phyloP scores from a whole-genome alignment of 2,113 vertebrate species.

The Canis aureus region DNA sequence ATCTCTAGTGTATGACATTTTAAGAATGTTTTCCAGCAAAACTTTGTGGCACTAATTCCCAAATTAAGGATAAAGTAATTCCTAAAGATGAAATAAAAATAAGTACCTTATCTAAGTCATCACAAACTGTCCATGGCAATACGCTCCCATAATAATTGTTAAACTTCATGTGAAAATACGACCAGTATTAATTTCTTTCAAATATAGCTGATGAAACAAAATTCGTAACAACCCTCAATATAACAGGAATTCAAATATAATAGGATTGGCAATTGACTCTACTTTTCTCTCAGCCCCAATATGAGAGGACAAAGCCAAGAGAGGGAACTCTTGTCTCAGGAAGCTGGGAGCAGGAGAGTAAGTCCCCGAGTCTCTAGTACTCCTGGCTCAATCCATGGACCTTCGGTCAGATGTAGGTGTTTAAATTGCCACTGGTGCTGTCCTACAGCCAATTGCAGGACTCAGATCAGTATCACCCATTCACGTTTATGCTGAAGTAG shows the following conservation, averaged over 20 bases:
- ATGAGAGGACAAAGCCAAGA: not conserved
- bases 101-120: not conserved
- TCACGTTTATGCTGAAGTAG: not conserved
- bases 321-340: not conserved
- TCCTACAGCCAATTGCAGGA: not conserved
- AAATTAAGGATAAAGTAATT: conserved; percentile 24
- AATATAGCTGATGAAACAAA: conserved; percentile 45
- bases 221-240: not conserved
- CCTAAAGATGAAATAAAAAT: not conserved
- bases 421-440: not conserved
- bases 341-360: not conserved
- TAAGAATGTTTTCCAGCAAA: conserved; percentile 11
- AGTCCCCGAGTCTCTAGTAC: not conserved
- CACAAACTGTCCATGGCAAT: not conserved
- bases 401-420: not conserved
- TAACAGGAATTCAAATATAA: not conserved
- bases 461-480: not conserved
- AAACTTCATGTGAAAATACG: not conserved
- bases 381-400: not conserved
- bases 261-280: not conserved
- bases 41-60: not conserved
- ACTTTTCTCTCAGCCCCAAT: not conserved
- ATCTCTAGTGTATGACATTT: not conserved
- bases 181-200: not conserved
- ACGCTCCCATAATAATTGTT: not conserved